Evolutionary conservation across 2,888 invertebrate genomes (phyloP).

Genomic region (Hemicrepidius hirtus): DNA sequence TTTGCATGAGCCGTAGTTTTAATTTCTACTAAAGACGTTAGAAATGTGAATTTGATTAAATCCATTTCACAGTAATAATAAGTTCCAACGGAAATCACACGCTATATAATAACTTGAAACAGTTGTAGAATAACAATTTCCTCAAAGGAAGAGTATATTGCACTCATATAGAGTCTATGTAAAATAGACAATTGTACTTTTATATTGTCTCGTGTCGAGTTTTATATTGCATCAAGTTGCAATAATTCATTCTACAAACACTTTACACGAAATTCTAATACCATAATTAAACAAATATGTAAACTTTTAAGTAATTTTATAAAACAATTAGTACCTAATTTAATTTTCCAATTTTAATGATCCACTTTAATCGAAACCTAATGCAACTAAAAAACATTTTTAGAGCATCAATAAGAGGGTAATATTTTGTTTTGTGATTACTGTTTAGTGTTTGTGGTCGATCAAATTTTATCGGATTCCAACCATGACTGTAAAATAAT

Average conservation of each 20-base stretch:
- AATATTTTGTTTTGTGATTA: too few species aligned
- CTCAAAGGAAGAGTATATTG: constrained; percentile 39
- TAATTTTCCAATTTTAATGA: too few species aligned
- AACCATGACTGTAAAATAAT: constrained; percentile 21
- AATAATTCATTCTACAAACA: too few species aligned
- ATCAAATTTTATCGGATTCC: background rate
- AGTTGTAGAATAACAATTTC: constrained; percentile 43
- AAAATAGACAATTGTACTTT: background rate
- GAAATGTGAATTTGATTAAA: constrained; percentile 37
- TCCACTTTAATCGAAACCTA: too few species aligned
- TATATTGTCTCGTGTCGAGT: too few species aligned
- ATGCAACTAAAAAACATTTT: too few species aligned
- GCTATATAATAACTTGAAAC: constrained; percentile 39
- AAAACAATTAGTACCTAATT: too few species aligned
- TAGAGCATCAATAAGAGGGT: too few species aligned
- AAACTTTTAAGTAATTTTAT: too few species aligned
- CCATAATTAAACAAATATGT: too few species aligned
- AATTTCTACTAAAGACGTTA: background rate
- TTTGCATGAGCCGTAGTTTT: background rate
- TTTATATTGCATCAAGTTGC: too few species aligned
- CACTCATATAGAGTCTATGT: constrained; percentile 5
- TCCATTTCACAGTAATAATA: constrained; percentile 36
- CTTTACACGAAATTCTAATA: too few species aligned
- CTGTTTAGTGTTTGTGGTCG: background rate
- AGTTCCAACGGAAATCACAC: constrained; percentile 42